These are phyloP conservation scores for Solenopsis invicta DNA, from an alignment of 1,140 invertebrate species.

Conservation along the genomic window DNA sequence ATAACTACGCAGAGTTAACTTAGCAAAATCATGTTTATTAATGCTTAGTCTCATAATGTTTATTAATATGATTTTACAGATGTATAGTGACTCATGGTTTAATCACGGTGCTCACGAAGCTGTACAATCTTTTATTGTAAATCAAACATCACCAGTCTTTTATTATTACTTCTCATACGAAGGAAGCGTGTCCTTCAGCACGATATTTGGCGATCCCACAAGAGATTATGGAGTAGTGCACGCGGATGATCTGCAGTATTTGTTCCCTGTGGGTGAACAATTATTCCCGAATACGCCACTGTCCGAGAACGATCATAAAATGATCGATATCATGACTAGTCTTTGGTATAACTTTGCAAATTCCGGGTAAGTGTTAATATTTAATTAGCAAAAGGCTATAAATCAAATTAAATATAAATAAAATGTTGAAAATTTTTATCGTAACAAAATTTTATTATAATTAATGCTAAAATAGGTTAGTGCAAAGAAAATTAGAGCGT, in stretches of 20 bases:
- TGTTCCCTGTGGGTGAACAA: constrained; percentile 90
- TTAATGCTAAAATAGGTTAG: neutral
- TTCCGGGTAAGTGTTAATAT: constrained; percentile 87
- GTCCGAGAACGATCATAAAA: constrained; percentile 85
- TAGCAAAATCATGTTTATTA: neutral
- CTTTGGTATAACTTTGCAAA: constrained; percentile 92
- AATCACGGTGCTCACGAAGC: constrained; percentile 88
- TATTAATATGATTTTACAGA: constrained; percentile 84
- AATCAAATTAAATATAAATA: neutral
- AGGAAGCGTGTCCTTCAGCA: constrained; percentile 90
- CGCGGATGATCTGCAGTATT: constrained; percentile 91
- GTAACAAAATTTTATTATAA: neutral
- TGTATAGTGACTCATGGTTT: constrained; percentile 91
- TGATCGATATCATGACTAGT: constrained; percentile 88
- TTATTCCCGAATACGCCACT: constrained; percentile 87
- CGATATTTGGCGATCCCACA: constrained; percentile 89
- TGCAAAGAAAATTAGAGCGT: neutral
- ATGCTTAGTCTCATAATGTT: neutral
- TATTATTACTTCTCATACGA: constrained; percentile 90
- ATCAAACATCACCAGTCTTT: constrained; percentile 87
- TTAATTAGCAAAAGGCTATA: neutral
- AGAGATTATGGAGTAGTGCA: constrained; percentile 91
- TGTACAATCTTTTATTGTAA: constrained; percentile 86
- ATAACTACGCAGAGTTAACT: neutral
- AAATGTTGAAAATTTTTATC: neutral